These are phyloP conservation scores for Galeopsomyia nigrocyanea DNA, from an alignment of 2,888 invertebrate genomes.

Conservation along the genomic window DNA sequence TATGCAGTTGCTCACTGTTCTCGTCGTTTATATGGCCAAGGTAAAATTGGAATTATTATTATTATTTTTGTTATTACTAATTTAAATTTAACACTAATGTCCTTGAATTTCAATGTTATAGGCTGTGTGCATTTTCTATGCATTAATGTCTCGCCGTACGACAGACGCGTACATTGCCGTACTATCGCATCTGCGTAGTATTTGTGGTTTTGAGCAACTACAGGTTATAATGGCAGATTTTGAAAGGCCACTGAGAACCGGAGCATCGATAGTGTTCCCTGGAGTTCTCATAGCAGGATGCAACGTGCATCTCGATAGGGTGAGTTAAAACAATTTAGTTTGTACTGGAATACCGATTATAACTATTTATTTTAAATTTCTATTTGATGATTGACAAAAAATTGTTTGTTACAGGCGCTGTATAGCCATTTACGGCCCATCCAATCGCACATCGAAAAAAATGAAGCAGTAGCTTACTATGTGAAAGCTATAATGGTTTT, in stretches of 20 bases:
- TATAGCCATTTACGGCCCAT: too few species aligned
- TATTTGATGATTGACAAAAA: background rate
- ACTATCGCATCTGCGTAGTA: background rate
- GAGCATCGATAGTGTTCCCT: background rate
- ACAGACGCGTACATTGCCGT: background rate
- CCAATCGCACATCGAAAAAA: background rate
- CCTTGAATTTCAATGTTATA: background rate
- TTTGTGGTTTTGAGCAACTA: background rate
- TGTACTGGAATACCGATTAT: too few species aligned
- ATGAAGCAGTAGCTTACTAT: background rate
- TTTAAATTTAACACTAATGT: background rate
- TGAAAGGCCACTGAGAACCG: background rate
- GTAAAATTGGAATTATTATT: background rate
- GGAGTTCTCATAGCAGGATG: background rate
- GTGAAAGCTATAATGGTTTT: background rate
- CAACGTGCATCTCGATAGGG: conserved; percentile 16
- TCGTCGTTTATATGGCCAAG: background rate
- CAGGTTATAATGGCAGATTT: background rate
- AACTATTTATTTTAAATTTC: background rate
- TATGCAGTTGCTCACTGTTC: conserved; percentile 24
- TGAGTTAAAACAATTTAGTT: too few species aligned
- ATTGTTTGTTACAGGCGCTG: background rate
- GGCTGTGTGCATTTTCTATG: background rate
- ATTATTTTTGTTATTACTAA: too few species aligned
- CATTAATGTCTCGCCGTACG: background rate